Conservation (phyloP, 2,888 invertebrate genomes). For the Dorcus parallelipipedus region DNA sequence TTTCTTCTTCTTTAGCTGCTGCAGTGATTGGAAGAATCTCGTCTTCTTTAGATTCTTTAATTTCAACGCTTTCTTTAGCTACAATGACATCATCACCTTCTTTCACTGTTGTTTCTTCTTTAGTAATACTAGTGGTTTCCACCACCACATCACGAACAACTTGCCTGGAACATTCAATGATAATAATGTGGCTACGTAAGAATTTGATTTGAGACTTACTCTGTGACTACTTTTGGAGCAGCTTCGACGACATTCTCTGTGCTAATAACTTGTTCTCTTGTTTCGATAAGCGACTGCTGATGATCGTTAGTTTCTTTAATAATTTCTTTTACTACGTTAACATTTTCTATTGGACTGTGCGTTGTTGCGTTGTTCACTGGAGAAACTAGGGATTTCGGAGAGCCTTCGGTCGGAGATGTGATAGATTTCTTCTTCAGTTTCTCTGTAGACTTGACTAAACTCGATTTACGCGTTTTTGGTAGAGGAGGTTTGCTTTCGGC, state of each 20-base stretch:
- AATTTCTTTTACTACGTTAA: conserved; percentile 7
- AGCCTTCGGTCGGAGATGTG: conserved; percentile 29
- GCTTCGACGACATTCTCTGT: background rate
- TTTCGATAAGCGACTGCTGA: background rate
- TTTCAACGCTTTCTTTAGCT: conserved; percentile 3
- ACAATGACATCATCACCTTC: conserved; percentile 11
- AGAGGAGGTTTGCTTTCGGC: conserved; percentile 53
- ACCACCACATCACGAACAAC: background rate
- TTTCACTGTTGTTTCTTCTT: conserved; percentile 1
- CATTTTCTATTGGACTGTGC: conserved; percentile 10
- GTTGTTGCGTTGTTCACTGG: conserved; percentile 18
- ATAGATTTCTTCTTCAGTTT: conserved; percentile 24
- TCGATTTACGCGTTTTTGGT: conserved; percentile 47
- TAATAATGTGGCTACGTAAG: background rate
- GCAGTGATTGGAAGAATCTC: conserved; percentile 3
- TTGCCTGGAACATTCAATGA: no score
- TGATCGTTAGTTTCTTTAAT: conserved; percentile 5
- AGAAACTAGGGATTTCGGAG: conserved; percentile 28
- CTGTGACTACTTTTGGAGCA: conserved; percentile 4
- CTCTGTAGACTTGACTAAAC: conserved; percentile 32
- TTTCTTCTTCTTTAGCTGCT: conserved; percentile 11
- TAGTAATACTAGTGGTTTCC: conserved; percentile 5
- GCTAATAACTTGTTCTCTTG: no score
- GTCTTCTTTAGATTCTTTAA: background rate
- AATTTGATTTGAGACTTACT: conserved; percentile 1